Base-by-base conservation (phyloP, 1,140 invertebrate species). In the Polypedilum vanderplanki region DNA sequence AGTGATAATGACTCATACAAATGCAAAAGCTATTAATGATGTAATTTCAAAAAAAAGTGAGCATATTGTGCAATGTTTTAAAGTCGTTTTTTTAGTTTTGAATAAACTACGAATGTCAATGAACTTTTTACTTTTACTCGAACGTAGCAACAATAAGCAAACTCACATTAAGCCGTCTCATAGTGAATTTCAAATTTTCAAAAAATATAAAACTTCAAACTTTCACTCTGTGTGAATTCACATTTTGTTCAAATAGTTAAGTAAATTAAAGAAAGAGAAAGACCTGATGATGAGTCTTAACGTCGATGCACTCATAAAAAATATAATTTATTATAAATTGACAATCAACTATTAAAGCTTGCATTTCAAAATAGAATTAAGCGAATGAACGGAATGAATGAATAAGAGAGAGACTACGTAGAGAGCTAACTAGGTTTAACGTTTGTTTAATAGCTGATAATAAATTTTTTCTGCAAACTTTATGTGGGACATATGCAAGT, bases 261-360 rank as follows among this genome's bases (percentile, higher is more conserved):
- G n/a, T n/a, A n/a, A n/a, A n/a, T n/a, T 33, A 33, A 33, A 33
- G 46, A 57, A 12, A 57, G 15, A 57, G 46, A 57, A 57, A 57
- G 46, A 57, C 10, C 12, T 57, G 12, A 57, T 57, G 46, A 57
- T n/a, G n/a, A 57, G n/a, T 12, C 46, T 57, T n/a, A 4, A 57
- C 46, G 46, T 57, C 46, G 46, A 57, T 57, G 46, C n/a, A 57
- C 46, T n/a, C 46, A 57, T 57, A 57, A 57, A 46, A 57, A 57
- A 57, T 15, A 4, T 15, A 57, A n/a, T 15, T 57, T 57, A 57
- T 57, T 57, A 57, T 57, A 12, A 57, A 57, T 57, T 46, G 7
- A n/a, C 46, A n/a, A n/a, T 57, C 12, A 57, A 57, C n/a, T 57
- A 57, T 57, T 15, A n/a, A 57, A 12, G 12, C 46, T 57, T 15